Evolutionary conservation across 2,888 invertebrate genomes (phyloP), one percentile per base, ranked within the genome.

Genomic region (Phasia obesa): DNA sequence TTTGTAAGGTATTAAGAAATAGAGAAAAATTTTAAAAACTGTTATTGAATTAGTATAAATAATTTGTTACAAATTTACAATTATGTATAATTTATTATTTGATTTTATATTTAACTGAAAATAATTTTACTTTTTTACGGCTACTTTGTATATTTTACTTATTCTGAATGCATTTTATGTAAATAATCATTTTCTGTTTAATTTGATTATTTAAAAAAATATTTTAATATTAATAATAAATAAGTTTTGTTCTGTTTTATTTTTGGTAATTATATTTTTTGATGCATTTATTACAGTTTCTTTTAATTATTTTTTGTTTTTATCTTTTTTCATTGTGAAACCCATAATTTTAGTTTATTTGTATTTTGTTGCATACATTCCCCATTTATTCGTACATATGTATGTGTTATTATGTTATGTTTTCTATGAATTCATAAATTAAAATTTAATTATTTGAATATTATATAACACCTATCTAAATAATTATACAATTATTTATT

Each of bases 311-410:
- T 49, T 71, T 71, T 60, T 0, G 44, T 69, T 35, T 67, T 70
- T 69, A 21, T 65, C 35, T 38, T 51, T 19, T 35, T 53, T 55
- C 7, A 70, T 55, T 69, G 51, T 83, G 82, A 83, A 83, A 83
- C 82, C 82, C 82, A 78, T 78, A 78, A 75, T 78, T 78, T 75
- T 83, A 74, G 78, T 78, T 78, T 78, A 59, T 82, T 83, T 81
- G 76, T 71, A 55, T 67, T 70, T 75, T 69, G 31, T 75, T 74
- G 21, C 23, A 69, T 47, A 31, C 21, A 51, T 23, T 64, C 21
- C 13, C 21, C 17, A 51, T 60, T 71, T 67, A 35, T 35, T 35
- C 11, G 11, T 35, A 15, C n/a, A 53, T 59, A 19, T 27, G 6
- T 27, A 27, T 27, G 27, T 60, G 44, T 62, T 73, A 44, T 70